A percentile compares a stretch with the other conserved stretches of the same genome.
These are phyloP conservation scores for Neopipo cinnamomea DNA, from an alignment of 2,113 vertebrate species.

Conservation along the genomic window DNA sequence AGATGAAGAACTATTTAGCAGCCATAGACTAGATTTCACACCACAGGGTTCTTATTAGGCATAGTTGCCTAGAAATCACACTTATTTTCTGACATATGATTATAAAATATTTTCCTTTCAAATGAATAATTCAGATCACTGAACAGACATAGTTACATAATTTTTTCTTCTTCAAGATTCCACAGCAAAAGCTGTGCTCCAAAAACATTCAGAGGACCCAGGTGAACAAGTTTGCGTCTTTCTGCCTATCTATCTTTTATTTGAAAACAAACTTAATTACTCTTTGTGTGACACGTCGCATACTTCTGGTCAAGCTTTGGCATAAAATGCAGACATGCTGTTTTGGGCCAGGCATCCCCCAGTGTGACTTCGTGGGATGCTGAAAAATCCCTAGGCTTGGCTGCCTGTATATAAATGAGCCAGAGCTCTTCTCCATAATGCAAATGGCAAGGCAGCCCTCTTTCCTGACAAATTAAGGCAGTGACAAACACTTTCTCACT, in stretches of 20 bases:
- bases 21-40: slow-evolving; percentile 32
- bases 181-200: neutral
- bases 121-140: slow-evolving; percentile 63
- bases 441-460: slow-evolving; percentile 13
- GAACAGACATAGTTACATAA: slow-evolving; percentile 18
- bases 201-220: neutral
- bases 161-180: slow-evolving; percentile 22
- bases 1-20: slow-evolving; percentile 51
- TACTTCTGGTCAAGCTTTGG: neutral
- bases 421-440: neutral
- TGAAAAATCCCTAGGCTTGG: slow-evolving; percentile 19
- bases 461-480: slow-evolving; percentile 16
- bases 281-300: neutral
- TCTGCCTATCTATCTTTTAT: neutral
- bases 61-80: slow-evolving; percentile 50
- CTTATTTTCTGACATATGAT: slow-evolving; percentile 44
- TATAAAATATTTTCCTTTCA: slow-evolving; percentile 65
- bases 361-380: neutral
- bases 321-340: neutral
- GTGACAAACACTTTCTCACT: neutral
- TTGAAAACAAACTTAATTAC: neutral
- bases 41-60: slow-evolving; percentile 44
- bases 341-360: neutral
- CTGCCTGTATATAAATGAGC: slow-evolving; percentile 34
- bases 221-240: neutral